Conservation (phyloP, 1,140 invertebrate species). For the Orchesella cincta region DNA sequence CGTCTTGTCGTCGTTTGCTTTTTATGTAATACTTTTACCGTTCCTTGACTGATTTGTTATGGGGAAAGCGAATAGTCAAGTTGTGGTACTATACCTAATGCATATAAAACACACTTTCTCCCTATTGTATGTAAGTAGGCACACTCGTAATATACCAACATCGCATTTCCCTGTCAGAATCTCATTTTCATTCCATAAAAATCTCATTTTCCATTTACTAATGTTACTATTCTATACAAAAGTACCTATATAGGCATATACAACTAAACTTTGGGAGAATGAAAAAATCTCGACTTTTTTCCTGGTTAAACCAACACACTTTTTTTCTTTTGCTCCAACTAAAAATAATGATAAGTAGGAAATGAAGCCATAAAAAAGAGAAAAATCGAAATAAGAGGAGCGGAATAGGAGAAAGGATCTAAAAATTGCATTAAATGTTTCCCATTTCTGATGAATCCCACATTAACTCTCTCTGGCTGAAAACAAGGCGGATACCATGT, state of each 20-base stretch:
- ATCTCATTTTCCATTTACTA: constrained; percentile 19
- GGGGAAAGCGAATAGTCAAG: not conserved
- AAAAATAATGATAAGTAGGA: not conserved
- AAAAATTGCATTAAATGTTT: not conserved
- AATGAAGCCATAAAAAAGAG: constrained; percentile 24
- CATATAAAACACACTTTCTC: not conserved
- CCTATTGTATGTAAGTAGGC: not conserved
- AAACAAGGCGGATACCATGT: not conserved
- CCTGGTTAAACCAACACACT: not conserved
- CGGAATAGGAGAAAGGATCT: not conserved
- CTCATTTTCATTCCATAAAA: not conserved
- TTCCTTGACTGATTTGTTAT: not conserved
- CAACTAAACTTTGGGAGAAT: not conserved
- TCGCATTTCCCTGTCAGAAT: constrained; percentile 16
- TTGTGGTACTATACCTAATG: too few relatives aligned
- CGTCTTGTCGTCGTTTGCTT: constrained; percentile 42
- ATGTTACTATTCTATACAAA: not conserved
- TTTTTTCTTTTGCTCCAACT: not conserved
- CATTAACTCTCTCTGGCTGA: not conserved
- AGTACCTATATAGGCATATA: not conserved
- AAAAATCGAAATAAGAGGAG: not conserved
- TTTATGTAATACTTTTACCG: not conserved
- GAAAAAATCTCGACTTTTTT: constrained; percentile 16
- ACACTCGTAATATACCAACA: constrained; percentile 1
- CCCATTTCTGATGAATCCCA: not conserved